Base-by-base conservation (phyloP, 2,888 invertebrate genomes). In the Boloria selene region DNA sequence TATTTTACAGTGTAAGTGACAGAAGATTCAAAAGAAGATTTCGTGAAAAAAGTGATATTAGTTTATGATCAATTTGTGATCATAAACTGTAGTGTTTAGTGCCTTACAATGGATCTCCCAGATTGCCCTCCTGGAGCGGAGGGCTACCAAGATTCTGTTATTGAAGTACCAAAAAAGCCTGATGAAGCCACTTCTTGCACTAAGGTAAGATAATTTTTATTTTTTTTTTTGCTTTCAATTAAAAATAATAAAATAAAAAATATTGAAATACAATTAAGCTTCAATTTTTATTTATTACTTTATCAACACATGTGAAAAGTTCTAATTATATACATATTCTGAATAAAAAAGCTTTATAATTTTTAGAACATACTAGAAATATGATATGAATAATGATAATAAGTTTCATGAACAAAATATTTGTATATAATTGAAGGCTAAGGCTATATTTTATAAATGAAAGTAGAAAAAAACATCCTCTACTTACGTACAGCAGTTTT, bases 41-140 rank as follows among this genome's bases (percentile, higher is more conserved):
- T 58, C 17, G 47, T 49, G 31, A 38, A 50, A 22, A 38, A 61
- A 69, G 67, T 75, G 70, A 69, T 71, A 65, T 69, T 67, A 79
- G 85, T 86, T 85, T 87, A 87, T 88, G 87, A 82, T 82, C 79
- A 74, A 79, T 72, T 79, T 75, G 70, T 80, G 86, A 83, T 83
- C 88, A 88, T 89, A 88, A 86, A 89, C 87, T 81, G 78, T 80
- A 89, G 90, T 91, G 90, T 89, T 61, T 62, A 87, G 90, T 90
- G 90, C 71, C 65, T 84, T 78, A 86, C 85, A 79, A 92, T 92
- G 92, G 92, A 92, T 13, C 85, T 92, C 38, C 90, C 91, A 0
- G 92, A 92, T 77, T 88, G 92, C 75, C 92, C 92, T 49, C 92
- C 92, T 0, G 92, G 92, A 75, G 81, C 92, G 56, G 92, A 92